Evolutionary conservation across 2,888 invertebrate genomes (phyloP), one percentile per base, ranked within the genome.

Genomic region (Tortrix viridana): DNA sequence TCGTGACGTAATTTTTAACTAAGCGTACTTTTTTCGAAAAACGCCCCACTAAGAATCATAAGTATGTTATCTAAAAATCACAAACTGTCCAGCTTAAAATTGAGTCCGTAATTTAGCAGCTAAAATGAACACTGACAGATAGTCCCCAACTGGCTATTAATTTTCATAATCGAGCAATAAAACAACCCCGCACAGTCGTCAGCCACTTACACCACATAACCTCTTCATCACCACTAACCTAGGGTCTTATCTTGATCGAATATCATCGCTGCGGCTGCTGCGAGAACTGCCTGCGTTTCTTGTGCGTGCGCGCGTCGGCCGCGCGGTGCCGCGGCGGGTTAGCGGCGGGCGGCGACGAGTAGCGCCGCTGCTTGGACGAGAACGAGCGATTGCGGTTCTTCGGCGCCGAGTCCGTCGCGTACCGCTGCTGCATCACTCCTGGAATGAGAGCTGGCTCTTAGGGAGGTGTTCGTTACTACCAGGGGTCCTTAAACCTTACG

Each of bases 341-440:
- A 19, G 53, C 59, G 60, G 59, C 74, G 67, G 61, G 71, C 69
- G 53, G 65, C 61, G 57, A 58, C 46, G 70, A 67, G 77, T 77
- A 75, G 47, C 87, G 85, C 7, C 85, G 82, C 75, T 79, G 82
- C 72, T 83, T 83, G 63, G 78, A 67, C 37, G 74, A 62, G 79
- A 75, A 79, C 47, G 85, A 74, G 65, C 86, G 81, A 48, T 63
- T 63, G 52, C 63, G 63, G 57, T 44, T 41, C 43, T 63, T 63
- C 0, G 60, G 54, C 32, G 55, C 49, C 19, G 46, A 43, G 62
- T 63, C 63, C 20, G 37, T 16, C 1, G 62, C 79, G 76, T 80
- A 85, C 22, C 89, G 84, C 69, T 85, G 86, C 68, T 77, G 77
- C 79, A 88, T 88, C 48, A 89, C 89, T 44, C 88, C 88, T 86